Base-by-base conservation (phyloP, 2,888 invertebrate genomes). In the Drosophila lutescens region DNA sequence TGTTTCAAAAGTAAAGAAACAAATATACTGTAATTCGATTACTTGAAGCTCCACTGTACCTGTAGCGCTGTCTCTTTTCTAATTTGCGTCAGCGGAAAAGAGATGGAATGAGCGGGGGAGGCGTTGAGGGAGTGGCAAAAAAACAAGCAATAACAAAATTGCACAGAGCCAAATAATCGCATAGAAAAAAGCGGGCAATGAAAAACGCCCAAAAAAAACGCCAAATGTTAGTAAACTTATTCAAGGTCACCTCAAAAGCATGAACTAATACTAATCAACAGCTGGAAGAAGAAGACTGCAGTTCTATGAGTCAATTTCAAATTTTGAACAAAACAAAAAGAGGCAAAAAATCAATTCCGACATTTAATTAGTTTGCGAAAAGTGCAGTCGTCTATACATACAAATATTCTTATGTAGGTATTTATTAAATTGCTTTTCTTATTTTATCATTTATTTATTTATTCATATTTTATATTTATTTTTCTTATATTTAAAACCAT, bases 201-300 rank as follows among this genome's bases (percentile, higher is more conserved):
- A 63, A 67, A 50, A 59, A 61, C 44, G 60, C 47, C 47, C 41
- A 41, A 49, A 34, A 30, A 49, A 47, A 46, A 51, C 26, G 61
- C 69, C 63, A 85, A 88, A 86, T 79, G 88, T 88, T 86, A 80
- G 83, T 79, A 83, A 88, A 89, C 89, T 88, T 86, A 68, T 88
- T 89, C 88, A 88, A 88, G 88, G 88, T 88, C 88, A 88, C 54
- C 73, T 82, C 77, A 38, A 44, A 86, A 89, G 83, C 82, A 80
- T 88, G 83, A 88, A 88, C 86, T 86, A 82, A 80, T 77, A 77
- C 72, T 70, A 49, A 63, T 61, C 55, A 76, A 77, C 56, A 65
- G 56, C 57, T 69, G 43, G 50, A 58, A 70, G 70, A 66, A 47
- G 23, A 55, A 59, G 30, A 49, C 56, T 43, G 69, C 56, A 23